Evolutionary conservation across 2,888 invertebrate species (phyloP).

Genomic region (Ephialtes manifestator): DNA sequence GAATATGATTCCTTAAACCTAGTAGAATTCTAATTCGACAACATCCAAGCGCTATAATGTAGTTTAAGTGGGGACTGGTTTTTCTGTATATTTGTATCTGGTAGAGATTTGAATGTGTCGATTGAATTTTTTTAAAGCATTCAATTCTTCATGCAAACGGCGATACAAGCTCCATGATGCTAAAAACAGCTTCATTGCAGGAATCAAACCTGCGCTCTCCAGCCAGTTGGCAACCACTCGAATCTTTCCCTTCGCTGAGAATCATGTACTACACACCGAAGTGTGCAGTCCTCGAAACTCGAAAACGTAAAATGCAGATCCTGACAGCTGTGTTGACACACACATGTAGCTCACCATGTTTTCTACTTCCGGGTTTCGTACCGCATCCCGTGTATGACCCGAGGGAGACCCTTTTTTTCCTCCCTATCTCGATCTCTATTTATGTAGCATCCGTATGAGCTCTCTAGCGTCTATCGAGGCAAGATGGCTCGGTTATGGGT

Average conservation of each 20-base stretch:
- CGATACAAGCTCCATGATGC: neutral
- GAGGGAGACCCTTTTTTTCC: constrained; percentile 11
- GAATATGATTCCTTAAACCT: too few species aligned
- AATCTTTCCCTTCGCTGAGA: neutral
- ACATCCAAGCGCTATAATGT: too few species aligned
- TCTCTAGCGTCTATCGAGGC: neutral
- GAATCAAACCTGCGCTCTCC: neutral
- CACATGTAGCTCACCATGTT: neutral
- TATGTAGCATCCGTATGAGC: constrained; percentile 4
- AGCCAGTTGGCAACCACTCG: neutral
- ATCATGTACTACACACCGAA: neutral
- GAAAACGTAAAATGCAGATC: constrained; percentile 13
- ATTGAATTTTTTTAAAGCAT: too few species aligned
- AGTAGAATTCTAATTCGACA: too few species aligned
- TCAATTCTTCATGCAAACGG: neutral
- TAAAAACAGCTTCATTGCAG: neutral
- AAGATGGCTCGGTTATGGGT: neutral
- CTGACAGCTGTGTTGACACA: constrained; percentile 22
- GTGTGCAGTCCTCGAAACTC: neutral
- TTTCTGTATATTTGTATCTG: too few species aligned
- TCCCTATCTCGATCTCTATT: constrained; percentile 18
- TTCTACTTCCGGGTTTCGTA: constrained; percentile 25
- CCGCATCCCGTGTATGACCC: neutral
- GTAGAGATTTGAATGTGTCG: too few species aligned
- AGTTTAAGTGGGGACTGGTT: too few species aligned